Conservation (phyloP, 2,113 vertebrate genomes). For the Gopherus flavomarginatus region DNA sequence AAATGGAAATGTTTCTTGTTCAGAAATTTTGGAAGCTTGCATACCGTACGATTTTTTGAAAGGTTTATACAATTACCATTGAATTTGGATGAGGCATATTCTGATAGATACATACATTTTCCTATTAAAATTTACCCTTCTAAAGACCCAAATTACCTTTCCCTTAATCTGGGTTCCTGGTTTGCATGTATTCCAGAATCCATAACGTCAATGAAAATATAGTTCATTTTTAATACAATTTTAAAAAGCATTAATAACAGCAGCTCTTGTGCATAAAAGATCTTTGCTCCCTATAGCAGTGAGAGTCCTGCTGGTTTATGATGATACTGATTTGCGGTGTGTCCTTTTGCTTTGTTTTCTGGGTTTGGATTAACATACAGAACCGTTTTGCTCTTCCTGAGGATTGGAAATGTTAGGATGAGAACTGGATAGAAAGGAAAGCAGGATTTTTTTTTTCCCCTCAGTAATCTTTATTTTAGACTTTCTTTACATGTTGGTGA, state of each 20-base stretch:
- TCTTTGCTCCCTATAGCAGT: background rate
- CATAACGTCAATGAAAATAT: slow-evolving; percentile 71
- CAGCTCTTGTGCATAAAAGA: slow-evolving; percentile 48
- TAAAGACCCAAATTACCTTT: slow-evolving; percentile 68
- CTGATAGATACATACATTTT: slow-evolving; percentile 72
- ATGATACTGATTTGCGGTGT: slow-evolving; percentile 45
- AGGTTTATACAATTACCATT: slow-evolving; percentile 67
- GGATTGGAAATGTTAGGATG: background rate
- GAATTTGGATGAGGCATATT: slow-evolving; percentile 57
- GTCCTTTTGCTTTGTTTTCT: slow-evolving; percentile 51
- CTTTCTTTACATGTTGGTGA: slow-evolving; percentile 52
- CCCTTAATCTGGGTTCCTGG: slow-evolving; percentile 59
- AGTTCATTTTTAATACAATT: slow-evolving; percentile 72
- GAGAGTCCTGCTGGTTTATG: slow-evolving; percentile 31
- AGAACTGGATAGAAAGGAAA: background rate
- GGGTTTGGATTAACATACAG: slow-evolving; percentile 52
- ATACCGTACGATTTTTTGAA: slow-evolving; percentile 69
- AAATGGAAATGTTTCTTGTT: slow-evolving; percentile 70
- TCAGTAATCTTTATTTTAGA: slow-evolving; percentile 66
- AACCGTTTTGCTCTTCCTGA: slow-evolving; percentile 23
- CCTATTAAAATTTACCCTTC: slow-evolving; percentile 77
- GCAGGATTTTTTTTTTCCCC: slow-evolving; percentile 42
- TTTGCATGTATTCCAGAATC: slow-evolving; percentile 70
- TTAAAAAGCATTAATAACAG: slow-evolving; percentile 56
- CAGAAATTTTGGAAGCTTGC: slow-evolving; percentile 71